Evolutionary conservation across 1,140 invertebrate species (phyloP).

Genomic region (Drosophila ercepeae): DNA sequence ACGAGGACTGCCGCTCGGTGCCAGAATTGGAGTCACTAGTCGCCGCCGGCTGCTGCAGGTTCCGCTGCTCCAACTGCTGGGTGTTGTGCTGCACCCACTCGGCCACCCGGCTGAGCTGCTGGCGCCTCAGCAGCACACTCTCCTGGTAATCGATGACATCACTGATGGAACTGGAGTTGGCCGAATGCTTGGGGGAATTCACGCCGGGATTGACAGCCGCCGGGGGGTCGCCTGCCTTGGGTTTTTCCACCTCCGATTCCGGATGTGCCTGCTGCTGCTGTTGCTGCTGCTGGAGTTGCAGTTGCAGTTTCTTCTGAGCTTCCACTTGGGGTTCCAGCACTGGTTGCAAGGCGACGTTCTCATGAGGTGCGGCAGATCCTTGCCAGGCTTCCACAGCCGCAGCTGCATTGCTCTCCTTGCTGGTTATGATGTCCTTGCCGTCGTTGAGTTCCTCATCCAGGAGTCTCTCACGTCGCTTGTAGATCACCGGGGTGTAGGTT

Average conservation of each 20-base stretch:
- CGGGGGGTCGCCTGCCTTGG: not conserved
- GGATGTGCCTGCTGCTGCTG: not conserved
- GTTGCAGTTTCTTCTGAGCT: constrained; percentile 5
- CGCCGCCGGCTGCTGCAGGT: constrained; percentile 56
- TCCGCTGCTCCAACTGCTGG: constrained; percentile 70
- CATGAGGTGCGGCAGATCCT: constrained; percentile 50
- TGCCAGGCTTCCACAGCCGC: constrained; percentile 67
- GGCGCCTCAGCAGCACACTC: constrained; percentile 84
- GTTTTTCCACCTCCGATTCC: constrained; percentile 42
- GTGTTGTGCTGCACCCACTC: constrained; percentile 88
- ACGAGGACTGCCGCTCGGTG: constrained; percentile 72
- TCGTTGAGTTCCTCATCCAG: constrained; percentile 82
- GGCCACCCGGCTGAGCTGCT: constrained; percentile 88
- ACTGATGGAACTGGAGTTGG: constrained; percentile 76
- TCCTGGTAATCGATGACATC: constrained; percentile 80
- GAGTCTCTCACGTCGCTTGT: constrained; percentile 85
- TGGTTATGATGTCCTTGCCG: constrained; percentile 82
- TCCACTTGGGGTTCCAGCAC: constrained; percentile 69
- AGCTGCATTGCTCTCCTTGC: constrained; percentile 73
- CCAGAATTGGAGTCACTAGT: constrained; percentile 71
- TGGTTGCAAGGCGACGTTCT: constrained; percentile 61
- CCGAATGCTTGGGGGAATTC: constrained; percentile 66
- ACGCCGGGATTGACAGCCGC: constrained; percentile 1
- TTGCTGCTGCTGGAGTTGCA: not conserved
- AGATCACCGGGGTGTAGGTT: constrained; percentile 87